phyloP scores from a whole-genome alignment of 2,113 vertebrate species.

The Dasyornis broadbenti region DNA sequence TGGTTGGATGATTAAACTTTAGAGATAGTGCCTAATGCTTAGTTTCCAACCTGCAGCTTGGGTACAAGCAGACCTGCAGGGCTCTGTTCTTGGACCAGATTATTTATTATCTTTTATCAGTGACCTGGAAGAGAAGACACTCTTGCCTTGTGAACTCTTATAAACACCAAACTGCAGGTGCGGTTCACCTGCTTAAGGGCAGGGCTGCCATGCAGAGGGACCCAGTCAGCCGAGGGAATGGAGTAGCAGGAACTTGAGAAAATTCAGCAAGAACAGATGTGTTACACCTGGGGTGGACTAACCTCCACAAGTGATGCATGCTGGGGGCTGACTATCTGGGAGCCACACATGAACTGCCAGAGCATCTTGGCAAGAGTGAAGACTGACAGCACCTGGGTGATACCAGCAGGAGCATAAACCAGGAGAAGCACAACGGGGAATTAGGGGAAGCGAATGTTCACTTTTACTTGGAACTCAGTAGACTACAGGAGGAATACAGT shows the following conservation, averaged over 20 bases:
- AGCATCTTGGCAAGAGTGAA: not conserved
- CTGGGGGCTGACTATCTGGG: not conserved
- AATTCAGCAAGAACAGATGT: not conserved
- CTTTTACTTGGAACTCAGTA: not conserved
- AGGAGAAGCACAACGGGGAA: too few relatives aligned
- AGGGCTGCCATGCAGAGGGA: not conserved
- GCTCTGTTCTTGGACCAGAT: not conserved
- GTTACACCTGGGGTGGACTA: not conserved
- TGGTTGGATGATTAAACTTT: not conserved
- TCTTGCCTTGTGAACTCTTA: not conserved
- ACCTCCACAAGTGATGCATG: not conserved
- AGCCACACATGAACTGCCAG: not conserved
- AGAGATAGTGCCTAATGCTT: not conserved
- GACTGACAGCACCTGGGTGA: accelerated
- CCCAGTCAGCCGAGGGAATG: not conserved
- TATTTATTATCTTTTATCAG: not conserved
- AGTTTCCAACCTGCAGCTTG: not conserved
- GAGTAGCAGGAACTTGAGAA: not conserved
- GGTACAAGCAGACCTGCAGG: not conserved
- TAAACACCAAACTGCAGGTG: not conserved
- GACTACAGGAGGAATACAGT: not conserved
- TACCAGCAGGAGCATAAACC: not conserved
- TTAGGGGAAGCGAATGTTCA: not conserved
- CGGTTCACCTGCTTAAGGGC: not conserved
- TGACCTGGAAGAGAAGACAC: not conserved